These are phyloP conservation scores for Geophilus truncorum DNA, from an alignment of 2,888 invertebrate genomes.

Conservation along the genomic window DNA sequence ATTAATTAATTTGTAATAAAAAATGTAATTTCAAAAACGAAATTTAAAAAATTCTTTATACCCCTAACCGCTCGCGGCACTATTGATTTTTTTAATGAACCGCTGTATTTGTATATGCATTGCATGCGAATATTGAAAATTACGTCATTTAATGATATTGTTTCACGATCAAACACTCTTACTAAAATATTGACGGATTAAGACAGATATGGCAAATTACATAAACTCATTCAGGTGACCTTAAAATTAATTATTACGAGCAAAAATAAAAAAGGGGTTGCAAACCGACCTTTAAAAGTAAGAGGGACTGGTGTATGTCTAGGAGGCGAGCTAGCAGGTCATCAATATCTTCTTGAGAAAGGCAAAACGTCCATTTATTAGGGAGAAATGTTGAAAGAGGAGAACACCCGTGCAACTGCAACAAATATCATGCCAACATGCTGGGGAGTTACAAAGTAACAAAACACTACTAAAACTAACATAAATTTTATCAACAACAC, in stretches of 20 bases:
- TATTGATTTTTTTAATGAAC: no score
- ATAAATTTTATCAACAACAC: not conserved
- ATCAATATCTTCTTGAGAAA: constrained; percentile 32
- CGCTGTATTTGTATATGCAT: no score
- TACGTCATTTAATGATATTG: no score
- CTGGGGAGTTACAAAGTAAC: not conserved
- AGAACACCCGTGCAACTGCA: constrained; percentile 20
- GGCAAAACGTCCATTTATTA: constrained; percentile 10
- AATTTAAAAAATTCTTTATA: no score
- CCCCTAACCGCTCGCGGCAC: no score
- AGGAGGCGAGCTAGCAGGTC: constrained; percentile 35
- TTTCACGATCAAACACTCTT: no score
- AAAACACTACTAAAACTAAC: constrained; percentile 10
- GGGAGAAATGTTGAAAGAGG: constrained; percentile 25
- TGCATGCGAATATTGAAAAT: no score
- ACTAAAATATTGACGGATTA: no score
- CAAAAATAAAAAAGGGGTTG: not conserved
- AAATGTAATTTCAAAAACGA: no score
- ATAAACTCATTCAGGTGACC: no score
- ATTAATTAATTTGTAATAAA: no score
- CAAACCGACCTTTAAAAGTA: constrained; percentile 34
- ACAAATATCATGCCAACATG: constrained; percentile 25
- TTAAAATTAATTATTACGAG: not conserved
- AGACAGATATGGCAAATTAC: no score
- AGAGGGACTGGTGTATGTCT: constrained; percentile 36